Conservation (phyloP, 2,888 invertebrate species). For the Phengaris alcon region DNA sequence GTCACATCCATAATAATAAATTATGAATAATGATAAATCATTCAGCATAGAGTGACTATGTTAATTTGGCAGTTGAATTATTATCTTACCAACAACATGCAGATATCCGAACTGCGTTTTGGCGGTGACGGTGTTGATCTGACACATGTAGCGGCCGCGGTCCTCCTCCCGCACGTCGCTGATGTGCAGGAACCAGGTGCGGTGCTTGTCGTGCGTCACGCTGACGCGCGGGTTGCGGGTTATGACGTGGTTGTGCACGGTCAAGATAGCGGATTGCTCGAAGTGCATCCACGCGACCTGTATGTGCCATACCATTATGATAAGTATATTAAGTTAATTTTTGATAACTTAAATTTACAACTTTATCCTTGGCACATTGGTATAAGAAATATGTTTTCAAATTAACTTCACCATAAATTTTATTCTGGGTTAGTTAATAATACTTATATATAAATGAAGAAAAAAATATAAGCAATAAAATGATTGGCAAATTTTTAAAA, state of each 20-base stretch:
- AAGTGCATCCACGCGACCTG: slow-evolving; percentile 98
- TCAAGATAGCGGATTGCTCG: slow-evolving; percentile 94
- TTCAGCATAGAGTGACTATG: too few species aligned
- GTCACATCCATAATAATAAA: background rate
- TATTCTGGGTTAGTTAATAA: too few species aligned
- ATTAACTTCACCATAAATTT: too few species aligned
- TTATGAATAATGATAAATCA: background rate
- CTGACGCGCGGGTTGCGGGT: slow-evolving; percentile 94
- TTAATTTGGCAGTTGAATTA: too few species aligned
- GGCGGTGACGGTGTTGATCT: slow-evolving; percentile 94
- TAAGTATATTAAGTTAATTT: background rate
- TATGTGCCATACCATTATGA: slow-evolving; percentile 40
- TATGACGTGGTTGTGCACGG: slow-evolving; percentile 96
- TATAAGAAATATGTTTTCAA: too few species aligned
- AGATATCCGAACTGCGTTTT: slow-evolving; percentile 95
- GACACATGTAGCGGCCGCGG: slow-evolving; percentile 95
- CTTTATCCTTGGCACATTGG: too few species aligned
- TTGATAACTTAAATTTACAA: background rate
- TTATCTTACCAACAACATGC: slow-evolving; percentile 91
- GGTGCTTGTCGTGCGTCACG: slow-evolving; percentile 94
- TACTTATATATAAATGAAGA: too few species aligned
- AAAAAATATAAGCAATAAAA: too few species aligned
- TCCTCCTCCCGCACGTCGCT: slow-evolving; percentile 94
- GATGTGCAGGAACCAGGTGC: slow-evolving; percentile 96
- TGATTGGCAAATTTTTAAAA: background rate